phyloP scores from a whole-genome alignment of 2,888 invertebrate species.

The Bimastos eiseni region DNA sequence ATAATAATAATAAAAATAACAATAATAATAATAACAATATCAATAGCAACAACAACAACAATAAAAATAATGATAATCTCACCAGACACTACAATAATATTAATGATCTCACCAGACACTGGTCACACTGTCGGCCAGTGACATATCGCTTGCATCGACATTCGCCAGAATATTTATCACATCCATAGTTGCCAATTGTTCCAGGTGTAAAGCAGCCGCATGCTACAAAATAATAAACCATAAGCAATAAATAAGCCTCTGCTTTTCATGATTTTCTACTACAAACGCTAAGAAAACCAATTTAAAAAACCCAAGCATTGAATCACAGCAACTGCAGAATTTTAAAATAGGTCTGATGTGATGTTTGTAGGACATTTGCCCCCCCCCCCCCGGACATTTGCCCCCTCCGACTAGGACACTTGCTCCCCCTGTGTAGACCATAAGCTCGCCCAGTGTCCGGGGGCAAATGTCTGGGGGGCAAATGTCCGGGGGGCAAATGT shows the following conservation, averaged over 20 bases:
- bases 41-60: not conserved
- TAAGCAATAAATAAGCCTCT: not conserved
- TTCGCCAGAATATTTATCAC: slow-evolving; percentile 84
- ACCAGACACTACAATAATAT: no score
- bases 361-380: no score
- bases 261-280: not conserved
- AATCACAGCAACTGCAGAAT: not conserved
- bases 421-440: no score
- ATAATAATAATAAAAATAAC: not conserved
- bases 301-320: not conserved
- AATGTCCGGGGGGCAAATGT: no score
- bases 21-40: not conserved
- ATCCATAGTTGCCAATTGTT: slow-evolving; percentile 88
- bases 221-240: slow-evolving; percentile 63
- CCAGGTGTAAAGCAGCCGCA: slow-evolving; percentile 89
- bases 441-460: no score
- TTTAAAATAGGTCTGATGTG: not conserved
- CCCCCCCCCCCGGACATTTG: no score
- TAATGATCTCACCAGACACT: slow-evolving; percentile 71
- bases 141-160: slow-evolving; percentile 96
- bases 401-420: no score
- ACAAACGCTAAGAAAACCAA: not conserved
- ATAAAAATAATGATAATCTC: not conserved
- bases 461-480: no score
- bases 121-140: slow-evolving; percentile 90